Base-by-base conservation (phyloP, 2,888 invertebrate genomes). In the Griposia aprilina region DNA sequence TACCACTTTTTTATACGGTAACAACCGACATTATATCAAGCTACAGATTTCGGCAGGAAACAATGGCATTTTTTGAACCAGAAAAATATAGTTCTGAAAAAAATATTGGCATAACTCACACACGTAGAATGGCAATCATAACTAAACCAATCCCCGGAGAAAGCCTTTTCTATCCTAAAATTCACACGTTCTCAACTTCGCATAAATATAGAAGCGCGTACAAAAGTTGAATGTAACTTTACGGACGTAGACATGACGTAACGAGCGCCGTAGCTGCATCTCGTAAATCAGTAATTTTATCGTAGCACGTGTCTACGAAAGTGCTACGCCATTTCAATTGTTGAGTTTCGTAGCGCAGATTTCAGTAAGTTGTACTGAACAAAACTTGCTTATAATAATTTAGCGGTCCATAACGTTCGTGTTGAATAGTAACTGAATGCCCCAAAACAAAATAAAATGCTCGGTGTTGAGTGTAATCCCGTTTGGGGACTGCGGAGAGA, bases 401-500 rank as follows among this genome's bases (percentile, higher is more conserved):
- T 13, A 3, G 30, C 13, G 63, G 66, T 69, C 69, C 48, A 68
- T 70, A 84, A 73, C 68, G 70, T 76, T 80, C 81, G 71, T 75
- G 78, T 76, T 65, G 73, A 80, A 72, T 76, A 72, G 81, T 83
- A 85, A 88, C 86, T 85, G 88, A 87, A 87, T 85, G 80, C 81
- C 76, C 80, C 48, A 63, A 81, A 83, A 78, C 83, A 84, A 84
- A 83, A 86, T 78, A 85, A 83, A 83, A 82, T 76, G 76, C 69
- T 82, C 59, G 65, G 77, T 80, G 77, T 85, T 77, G 81, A 78
- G 81, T 82, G 83, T 84, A 87, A 74, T 85, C 81, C 87, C 87
- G 78, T 76, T 79, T 83, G 87, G 85, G 88, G 86, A 82, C 74
- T 65, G 23, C 72, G 63, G 80, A 74, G 79, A 90, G 86, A 90